Evolutionary conservation across 2,888 invertebrate genomes (phyloP).

Genomic region (Synergus itoensis): DNA sequence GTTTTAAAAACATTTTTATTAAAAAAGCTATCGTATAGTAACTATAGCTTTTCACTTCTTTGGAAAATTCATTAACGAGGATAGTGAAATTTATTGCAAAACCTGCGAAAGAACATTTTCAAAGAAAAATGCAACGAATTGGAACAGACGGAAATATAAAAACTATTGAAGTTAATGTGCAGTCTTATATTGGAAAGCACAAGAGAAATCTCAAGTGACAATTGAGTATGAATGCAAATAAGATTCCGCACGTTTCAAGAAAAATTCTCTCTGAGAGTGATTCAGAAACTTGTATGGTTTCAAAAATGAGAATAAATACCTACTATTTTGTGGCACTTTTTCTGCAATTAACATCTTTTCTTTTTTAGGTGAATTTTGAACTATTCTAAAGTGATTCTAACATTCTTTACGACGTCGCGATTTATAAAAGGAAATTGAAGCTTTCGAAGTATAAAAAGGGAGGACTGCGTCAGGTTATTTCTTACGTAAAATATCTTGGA

Average conservation of each 20-base stretch:
- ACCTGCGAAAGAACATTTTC: background rate
- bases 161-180: background rate
- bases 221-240: background rate
- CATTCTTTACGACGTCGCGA: background rate
- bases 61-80: background rate
- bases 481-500: slow-evolving; percentile 1
- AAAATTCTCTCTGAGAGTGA: background rate
- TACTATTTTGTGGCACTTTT: too few species aligned
- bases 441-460: background rate
- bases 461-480: background rate
- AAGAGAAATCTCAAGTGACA: slow-evolving; percentile 8
- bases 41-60: background rate
- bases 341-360: background rate
- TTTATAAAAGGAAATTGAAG: background rate
- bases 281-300: too few species aligned
- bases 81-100: background rate
- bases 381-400: background rate
- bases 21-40: too few species aligned
- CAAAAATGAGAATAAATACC: too few species aligned
- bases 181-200: background rate
- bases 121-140: background rate
- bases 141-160: slow-evolving; percentile 1
- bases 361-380: background rate
- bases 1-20: too few species aligned
- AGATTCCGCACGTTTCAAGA: background rate